Evolutionary conservation across 53 echinoderm and acorn worm species (phyloP).

Genomic region (Pentamera pediparva): DNA sequence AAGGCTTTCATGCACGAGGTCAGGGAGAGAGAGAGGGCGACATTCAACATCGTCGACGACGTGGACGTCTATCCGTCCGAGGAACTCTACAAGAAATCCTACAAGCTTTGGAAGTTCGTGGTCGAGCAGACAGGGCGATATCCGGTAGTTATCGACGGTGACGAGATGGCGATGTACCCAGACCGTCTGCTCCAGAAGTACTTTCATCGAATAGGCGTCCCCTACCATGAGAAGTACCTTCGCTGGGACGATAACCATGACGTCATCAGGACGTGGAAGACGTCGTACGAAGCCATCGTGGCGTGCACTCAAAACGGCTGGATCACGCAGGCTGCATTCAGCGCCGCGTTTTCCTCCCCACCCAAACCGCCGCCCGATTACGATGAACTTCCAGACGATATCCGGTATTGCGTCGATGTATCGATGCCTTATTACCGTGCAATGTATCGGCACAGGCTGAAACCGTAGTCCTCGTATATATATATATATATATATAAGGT

Average conservation of each 20-base stretch:
- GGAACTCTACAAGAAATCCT: conserved; percentile 29
- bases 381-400: conserved; percentile 17
- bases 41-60: conserved; percentile 17
- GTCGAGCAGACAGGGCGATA: conserved; percentile 8
- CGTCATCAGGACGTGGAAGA: conserved; percentile 27
- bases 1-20: conserved; percentile 26
- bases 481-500: no score
- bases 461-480: no score
- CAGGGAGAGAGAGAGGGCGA: not conserved
- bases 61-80: conserved; percentile 27
- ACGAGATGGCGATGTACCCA: conserved; percentile 27
- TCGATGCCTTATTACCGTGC: conserved; percentile 31
- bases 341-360: not conserved
- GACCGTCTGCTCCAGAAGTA: conserved; percentile 28
- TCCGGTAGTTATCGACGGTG: conserved; percentile 36
- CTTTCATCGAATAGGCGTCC: conserved; percentile 20
- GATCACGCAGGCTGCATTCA: conserved; percentile 28
- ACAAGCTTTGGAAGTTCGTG: conserved; percentile 25
- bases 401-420: conserved; percentile 23
- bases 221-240: conserved; percentile 19
- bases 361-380: not conserved
- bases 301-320: conserved; percentile 27
- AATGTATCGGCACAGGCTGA: conserved; percentile 23
- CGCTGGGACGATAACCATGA: conserved; percentile 17
- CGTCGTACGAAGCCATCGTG: conserved; percentile 33